Base-by-base conservation (phyloP, 64 coral and sea anemone genomes). In the Pocillopora damicornis region DNA sequence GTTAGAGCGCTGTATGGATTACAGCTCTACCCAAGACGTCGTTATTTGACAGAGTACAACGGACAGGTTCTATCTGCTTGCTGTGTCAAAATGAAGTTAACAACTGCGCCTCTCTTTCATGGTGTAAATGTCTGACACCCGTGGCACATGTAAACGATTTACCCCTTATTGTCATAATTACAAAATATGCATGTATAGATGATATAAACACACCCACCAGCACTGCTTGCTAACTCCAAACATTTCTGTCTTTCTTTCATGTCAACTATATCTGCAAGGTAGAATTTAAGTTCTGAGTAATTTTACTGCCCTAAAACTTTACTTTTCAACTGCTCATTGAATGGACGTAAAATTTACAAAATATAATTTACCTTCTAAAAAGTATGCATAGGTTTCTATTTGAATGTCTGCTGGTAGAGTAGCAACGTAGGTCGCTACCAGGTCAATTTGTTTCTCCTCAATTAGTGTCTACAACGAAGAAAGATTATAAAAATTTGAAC, bases 341-440 rank as follows among this genome's bases (percentile, higher is more conserved):
- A 58, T 67, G 13, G 17, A 30, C 1, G 3, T 14, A 22, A 25
- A 2, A 25, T 51, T 14, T 58, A 57, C 15, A 13, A 78, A 1
- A 16, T 11, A 77, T 66, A n/a, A 22, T 30, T 92, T 88, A 98
- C 96, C 93, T 92, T 98, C 96, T 15, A 98, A 89, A 74, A 98
- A 98, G 51, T 91, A 90, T 8, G 97, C 93, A 37, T 99, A 99
- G 1, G 93, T 95, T 10, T 90, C 73, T 20, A 90, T 85, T 89
- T 99, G 97, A 17, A 93, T 60, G 42, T 99, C 97, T 18, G 93
- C 90, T 60, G 97, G 93, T 3, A 99, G 86, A 5, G 93, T 90
- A 76, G 93, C 93, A 5, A 93, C 95, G 61, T 99, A 99, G 0
- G 91, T 93, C 14, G 97, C 97, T 67, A 99, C 93, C 45, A 99